Conservation (phyloP, 1,140 invertebrate genomes). For the Tetramorium parvispinum region DNA sequence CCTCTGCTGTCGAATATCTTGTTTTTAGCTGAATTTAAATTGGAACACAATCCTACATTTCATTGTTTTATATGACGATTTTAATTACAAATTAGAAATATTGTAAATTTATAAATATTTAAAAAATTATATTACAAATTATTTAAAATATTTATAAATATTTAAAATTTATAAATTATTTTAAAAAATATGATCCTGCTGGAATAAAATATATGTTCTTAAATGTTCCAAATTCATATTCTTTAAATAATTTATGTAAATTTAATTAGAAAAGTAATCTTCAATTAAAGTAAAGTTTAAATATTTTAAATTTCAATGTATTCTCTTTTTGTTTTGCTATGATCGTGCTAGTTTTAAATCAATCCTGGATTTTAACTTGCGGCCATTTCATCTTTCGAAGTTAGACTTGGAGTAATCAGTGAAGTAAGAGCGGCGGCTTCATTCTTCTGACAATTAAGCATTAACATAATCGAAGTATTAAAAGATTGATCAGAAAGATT, state of each 20-base stretch:
- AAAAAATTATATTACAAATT: background rate
- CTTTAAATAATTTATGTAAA: background rate
- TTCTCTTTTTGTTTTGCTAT: background rate
- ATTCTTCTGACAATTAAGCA: background rate
- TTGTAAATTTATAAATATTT: background rate
- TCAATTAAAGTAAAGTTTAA: background rate
- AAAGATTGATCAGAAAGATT: background rate
- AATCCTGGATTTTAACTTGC: background rate
- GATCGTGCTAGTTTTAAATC: background rate
- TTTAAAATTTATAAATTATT: background rate
- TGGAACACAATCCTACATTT: background rate
- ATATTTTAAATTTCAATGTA: background rate
- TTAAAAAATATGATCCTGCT: background rate
- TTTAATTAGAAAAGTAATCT: background rate
- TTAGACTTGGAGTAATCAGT: conserved; percentile 69
- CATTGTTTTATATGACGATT: background rate
- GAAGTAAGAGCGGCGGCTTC: background rate
- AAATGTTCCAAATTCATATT: background rate
- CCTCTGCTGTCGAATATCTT: background rate
- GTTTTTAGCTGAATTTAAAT: background rate
- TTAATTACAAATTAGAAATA: background rate
- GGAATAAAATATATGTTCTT: background rate
- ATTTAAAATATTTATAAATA: background rate
- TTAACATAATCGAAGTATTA: background rate
- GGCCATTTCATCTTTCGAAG: conserved; percentile 12